Evolutionary conservation across 2,888 invertebrate species (phyloP).

Genomic region (Oxyscelio sp.): DNA sequence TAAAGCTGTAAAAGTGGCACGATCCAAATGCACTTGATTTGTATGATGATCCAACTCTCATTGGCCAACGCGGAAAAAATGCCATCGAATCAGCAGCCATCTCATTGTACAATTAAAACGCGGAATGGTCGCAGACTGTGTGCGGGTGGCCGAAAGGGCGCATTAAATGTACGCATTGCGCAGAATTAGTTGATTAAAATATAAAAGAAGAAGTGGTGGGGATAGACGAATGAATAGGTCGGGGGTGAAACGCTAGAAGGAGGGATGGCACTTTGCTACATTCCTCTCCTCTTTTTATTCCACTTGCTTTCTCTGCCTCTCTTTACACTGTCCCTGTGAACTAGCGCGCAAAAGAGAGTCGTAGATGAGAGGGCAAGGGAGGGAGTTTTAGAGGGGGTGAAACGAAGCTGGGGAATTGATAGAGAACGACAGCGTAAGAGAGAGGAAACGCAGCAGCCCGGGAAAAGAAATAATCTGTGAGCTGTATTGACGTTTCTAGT

Average conservation of each 20-base stretch:
- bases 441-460: constrained; percentile 73
- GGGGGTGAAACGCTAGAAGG: constrained; percentile 82
- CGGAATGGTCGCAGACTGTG: constrained; percentile 75
- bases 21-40: constrained; percentile 75
- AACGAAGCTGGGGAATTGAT: constrained; percentile 76
- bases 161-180: constrained; percentile 87
- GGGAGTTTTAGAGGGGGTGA: constrained; percentile 68
- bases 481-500: constrained; percentile 89
- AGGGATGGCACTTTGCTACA: constrained; percentile 78
- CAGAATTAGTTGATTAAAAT: constrained; percentile 89
- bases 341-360: constrained; percentile 73
- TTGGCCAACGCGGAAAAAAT: constrained; percentile 86
- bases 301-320: constrained; percentile 72
- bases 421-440: constrained; percentile 73
- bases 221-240: constrained; percentile 78
- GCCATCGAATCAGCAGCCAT: constrained; percentile 87
- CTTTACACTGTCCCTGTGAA: constrained; percentile 71
- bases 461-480: constrained; percentile 88
- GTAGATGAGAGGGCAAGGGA: constrained; percentile 68
- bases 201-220: constrained; percentile 85
- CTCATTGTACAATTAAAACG: constrained; percentile 83
- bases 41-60: constrained; percentile 83
- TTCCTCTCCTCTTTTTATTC: constrained; percentile 75
- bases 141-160: constrained; percentile 74
- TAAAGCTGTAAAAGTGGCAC: constrained; percentile 74